phyloP scores from a whole-genome alignment of 2,888 invertebrate genomes.

The Perdita meconis region DNA sequence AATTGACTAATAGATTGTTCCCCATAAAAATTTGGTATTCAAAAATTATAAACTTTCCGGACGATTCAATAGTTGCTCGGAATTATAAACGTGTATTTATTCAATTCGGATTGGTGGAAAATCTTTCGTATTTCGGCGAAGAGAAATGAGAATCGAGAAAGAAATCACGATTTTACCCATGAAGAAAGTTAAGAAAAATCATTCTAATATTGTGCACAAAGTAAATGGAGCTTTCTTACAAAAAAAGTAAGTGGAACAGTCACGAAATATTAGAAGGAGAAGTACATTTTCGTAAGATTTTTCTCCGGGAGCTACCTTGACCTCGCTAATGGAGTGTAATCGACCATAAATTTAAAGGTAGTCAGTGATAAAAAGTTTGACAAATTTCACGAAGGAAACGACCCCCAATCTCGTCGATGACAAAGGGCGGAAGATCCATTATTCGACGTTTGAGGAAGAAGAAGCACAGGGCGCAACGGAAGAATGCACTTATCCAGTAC shows the following conservation, averaged over 20 bases:
- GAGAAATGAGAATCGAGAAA: too few relatives aligned
- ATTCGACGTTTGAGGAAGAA: neutral
- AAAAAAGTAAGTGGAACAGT: neutral
- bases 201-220: too few relatives aligned
- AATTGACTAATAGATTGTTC: too few relatives aligned
- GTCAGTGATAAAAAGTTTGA: slow-evolving; percentile 5
- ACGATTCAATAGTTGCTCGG: too few relatives aligned
- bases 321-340: slow-evolving; percentile 8
- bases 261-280: neutral
- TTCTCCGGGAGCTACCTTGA: neutral
- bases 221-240: neutral
- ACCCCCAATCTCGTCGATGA: neutral
- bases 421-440: slow-evolving; percentile 4
- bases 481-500: neutral
- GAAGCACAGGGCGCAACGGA: neutral
- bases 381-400: neutral
- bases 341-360: slow-evolving; percentile 22
- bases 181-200: too few relatives aligned
- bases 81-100: too few relatives aligned
- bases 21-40: too few relatives aligned
- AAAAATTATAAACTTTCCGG: too few relatives aligned
- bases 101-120: too few relatives aligned
- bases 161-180: too few relatives aligned
- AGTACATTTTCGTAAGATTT: neutral
- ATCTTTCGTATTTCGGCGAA: too few relatives aligned